Evolutionary conservation across 2,888 invertebrate genomes (phyloP), one percentile per base, ranked within the genome.

Genomic region (Drosophila basisetae): DNA sequence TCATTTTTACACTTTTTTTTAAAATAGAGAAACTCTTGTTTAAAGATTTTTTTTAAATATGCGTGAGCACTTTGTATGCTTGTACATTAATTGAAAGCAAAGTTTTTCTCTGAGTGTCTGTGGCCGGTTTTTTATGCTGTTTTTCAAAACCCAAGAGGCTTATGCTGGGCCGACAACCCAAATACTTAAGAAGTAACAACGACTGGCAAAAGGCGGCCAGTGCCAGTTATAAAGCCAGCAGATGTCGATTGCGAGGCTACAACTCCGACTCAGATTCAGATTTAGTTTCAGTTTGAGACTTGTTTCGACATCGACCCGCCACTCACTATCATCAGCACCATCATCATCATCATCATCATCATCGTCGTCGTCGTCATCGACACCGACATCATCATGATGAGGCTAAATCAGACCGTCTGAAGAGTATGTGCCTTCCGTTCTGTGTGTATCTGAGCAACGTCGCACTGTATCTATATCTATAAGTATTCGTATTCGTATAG

Each of bases 121-220:
- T 28, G 6, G 3, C 49, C 13, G 13, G 9, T 53, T 9, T 22
- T 28, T 13, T 9, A 13, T 16, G 43, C 56, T 43, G 28, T 28
- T 71, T 68, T 53, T 61, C 28, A 63, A 78, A 72, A 68, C 84
- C 84, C 84, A 85, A 89, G 87, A 80, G 84, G 87, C 89, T 89
- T 85, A 86, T 69, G 82, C 55, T 58, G 74, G 70, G 65, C 73
- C 84, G 76, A 86, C 84, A 89, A 69, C 72, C 89, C 80, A 84
- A 89, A 84, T 82, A 78, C 78, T 78, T 80, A 56, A 86, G 85
- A 83, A 67, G 80, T 77, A 68, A 62, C 58, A 74, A 30, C 52
- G 59, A 39, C 39, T 41, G 54, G 33, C 60, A 55, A 41, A 58
- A 18, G 41, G 55, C 60, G 53, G 60, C 53, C 50, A 61, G 22